Evolutionary conservation across 1,140 invertebrate genomes (phyloP).

Genomic region (Diuraphis noxia): DNA sequence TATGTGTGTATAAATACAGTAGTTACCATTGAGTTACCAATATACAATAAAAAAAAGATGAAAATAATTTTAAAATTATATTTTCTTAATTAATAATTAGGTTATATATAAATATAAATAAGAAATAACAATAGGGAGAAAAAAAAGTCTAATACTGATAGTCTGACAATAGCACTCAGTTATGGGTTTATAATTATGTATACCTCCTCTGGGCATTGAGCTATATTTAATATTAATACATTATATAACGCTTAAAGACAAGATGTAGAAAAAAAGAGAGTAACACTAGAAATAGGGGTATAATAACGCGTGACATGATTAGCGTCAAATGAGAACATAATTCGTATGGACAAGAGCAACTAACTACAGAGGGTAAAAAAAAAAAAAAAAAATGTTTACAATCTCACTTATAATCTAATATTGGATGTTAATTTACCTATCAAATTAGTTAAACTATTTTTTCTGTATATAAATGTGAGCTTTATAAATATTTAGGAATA

Average conservation of each 20-base stretch:
- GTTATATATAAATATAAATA: conserved; percentile 30
- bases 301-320: not conserved
- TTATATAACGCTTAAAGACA: conserved; percentile 11
- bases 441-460: not conserved
- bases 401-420: conserved; percentile 1
- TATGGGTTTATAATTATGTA: not conserved
- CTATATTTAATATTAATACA: not conserved
- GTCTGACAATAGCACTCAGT: conserved; percentile 15
- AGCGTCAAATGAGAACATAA: not conserved
- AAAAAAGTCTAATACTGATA: conserved; percentile 43
- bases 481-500: not conserved
- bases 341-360: not conserved
- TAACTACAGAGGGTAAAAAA: not conserved
- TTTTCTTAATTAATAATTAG: conserved; percentile 41
- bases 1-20: not conserved
- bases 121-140: conserved; percentile 43
- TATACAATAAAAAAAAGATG: not conserved
- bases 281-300: not conserved
- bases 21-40: not conserved
- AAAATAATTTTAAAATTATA: not conserved
- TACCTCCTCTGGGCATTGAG: not conserved
- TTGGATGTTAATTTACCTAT: not conserved
- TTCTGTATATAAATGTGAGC: not conserved
- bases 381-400: not conserved
- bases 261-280: not conserved